A percentile compares a stretch with the other conserved stretches of the same genome.
These are phyloP conservation scores for Thunnus maccoyii DNA, from an alignment of 2,113 vertebrate genomes.

Conservation along the genomic window DNA sequence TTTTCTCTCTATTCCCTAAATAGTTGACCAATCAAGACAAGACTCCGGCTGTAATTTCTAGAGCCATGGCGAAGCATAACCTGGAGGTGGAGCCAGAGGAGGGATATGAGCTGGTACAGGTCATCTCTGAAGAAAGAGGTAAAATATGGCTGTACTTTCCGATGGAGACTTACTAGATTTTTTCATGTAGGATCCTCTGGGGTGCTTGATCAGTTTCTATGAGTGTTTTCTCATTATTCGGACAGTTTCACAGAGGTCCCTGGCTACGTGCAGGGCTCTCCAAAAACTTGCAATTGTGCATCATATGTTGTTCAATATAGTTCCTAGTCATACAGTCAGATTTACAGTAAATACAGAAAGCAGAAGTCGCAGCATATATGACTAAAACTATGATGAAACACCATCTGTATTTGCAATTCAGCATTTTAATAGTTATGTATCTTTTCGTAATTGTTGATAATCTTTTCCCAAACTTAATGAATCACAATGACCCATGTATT, in stretches of 20 bases:
- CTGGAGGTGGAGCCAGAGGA: constrained; percentile 87
- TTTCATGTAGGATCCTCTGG: neutral
- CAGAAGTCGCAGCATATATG: neutral
- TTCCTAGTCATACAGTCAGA: neutral
- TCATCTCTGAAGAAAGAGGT: constrained; percentile 96
- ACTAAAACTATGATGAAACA: neutral
- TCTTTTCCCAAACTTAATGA: constrained; percentile 1
- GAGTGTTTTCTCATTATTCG: neutral
- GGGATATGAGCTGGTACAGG: constrained; percentile 92
- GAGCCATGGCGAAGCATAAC: constrained; percentile 94
- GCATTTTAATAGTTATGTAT: neutral
- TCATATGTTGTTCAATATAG: too few relatives aligned
- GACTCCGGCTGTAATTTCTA: constrained; percentile 90
- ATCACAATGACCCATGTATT: neutral
- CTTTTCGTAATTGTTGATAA: constrained; percentile 5
- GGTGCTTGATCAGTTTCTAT: neutral
- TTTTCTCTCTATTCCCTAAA: neutral
- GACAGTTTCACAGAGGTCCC: neutral
- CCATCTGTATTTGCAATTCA: neutral
- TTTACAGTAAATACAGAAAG: neutral
- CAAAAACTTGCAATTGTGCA: neutral
- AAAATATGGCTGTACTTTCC: constrained; percentile 18
- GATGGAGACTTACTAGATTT: neutral
- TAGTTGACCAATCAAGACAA: constrained; percentile 96
- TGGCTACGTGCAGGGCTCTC: neutral